These are phyloP conservation scores for Popillia japonica DNA, from an alignment of 1,140 invertebrate species.

Conservation along the genomic window DNA sequence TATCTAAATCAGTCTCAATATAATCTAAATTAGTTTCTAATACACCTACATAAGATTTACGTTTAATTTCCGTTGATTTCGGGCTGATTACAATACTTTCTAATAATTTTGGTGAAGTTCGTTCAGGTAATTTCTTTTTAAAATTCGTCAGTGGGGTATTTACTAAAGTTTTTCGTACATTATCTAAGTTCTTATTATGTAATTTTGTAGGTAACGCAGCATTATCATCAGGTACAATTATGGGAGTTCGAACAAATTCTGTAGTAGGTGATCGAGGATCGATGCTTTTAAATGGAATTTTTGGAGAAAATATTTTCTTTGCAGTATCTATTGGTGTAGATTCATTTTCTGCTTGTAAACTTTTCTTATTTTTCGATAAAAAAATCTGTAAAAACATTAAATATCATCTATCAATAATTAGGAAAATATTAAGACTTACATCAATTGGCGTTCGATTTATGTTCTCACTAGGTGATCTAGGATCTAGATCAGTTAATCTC, in stretches of 20 bases:
- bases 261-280: conserved; percentile 62
- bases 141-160: not conserved
- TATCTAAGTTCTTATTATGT: conserved; percentile 55
- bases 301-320: conserved; percentile 56
- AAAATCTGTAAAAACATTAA: conserved; percentile 43
- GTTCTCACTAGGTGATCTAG: conserved; percentile 60
- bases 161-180: conserved; percentile 43
- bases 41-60: conserved; percentile 54
- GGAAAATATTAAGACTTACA: conserved; percentile 40
- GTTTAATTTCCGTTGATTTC: conserved; percentile 47
- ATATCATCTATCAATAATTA: conserved; percentile 33
- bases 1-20: conserved; percentile 57
- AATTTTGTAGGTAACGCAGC: conserved; percentile 41
- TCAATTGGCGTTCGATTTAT: conserved; percentile 62
- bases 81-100: conserved; percentile 46
- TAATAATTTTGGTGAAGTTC: conserved; percentile 48
- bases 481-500: conserved; percentile 52
- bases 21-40: conserved; percentile 59
- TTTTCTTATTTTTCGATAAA: conserved; percentile 42
- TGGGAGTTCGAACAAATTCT: conserved; percentile 62
- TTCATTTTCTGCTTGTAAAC: conserved; percentile 19
- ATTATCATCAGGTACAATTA: conserved; percentile 58
- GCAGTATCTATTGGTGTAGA: not conserved
- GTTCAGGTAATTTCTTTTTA: conserved; percentile 3
- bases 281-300: conserved; percentile 45